phyloP scores from a whole-genome alignment of 2,888 invertebrate species.

The Hirudinaria manillensis region DNA sequence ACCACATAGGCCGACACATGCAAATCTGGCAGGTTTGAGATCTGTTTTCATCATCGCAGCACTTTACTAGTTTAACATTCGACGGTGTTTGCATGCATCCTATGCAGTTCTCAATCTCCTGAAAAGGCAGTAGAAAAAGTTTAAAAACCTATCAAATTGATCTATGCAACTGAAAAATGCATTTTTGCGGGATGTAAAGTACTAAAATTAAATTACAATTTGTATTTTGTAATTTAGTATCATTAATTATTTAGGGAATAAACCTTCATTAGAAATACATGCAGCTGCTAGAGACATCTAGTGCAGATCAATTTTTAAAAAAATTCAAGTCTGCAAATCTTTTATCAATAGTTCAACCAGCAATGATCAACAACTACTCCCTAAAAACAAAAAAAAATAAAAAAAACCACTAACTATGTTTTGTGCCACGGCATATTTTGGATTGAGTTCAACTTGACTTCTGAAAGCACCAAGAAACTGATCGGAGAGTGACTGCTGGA shows the following conservation, averaged over 20 bases:
- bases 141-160: background rate
- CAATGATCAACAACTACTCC: no score
- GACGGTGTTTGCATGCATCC: slow-evolving; percentile 78
- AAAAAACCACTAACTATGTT: no score
- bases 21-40: slow-evolving; percentile 60
- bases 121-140: slow-evolving; percentile 9
- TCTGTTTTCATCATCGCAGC: slow-evolving; percentile 56
- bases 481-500: slow-evolving; percentile 73
- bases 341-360: no score
- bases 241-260: no score
- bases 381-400: no score
- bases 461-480: slow-evolving; percentile 78
- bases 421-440: slow-evolving; percentile 4
- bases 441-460: slow-evolving; percentile 59
- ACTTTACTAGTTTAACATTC: slow-evolving; percentile 71
- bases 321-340: no score
- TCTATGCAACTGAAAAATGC: background rate
- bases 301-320: no score
- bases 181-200: no score
- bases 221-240: no score
- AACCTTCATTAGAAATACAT: no score
- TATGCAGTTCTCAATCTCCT: slow-evolving; percentile 73
- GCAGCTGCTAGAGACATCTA: no score
- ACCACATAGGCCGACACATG: slow-evolving; percentile 82
- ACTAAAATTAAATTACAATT: no score